Percentiles rank a stretch among this genome's conserved stretches.
Evolutionary conservation across 2,888 invertebrate species (phyloP).

Genomic region (Elysia crispata): DNA sequence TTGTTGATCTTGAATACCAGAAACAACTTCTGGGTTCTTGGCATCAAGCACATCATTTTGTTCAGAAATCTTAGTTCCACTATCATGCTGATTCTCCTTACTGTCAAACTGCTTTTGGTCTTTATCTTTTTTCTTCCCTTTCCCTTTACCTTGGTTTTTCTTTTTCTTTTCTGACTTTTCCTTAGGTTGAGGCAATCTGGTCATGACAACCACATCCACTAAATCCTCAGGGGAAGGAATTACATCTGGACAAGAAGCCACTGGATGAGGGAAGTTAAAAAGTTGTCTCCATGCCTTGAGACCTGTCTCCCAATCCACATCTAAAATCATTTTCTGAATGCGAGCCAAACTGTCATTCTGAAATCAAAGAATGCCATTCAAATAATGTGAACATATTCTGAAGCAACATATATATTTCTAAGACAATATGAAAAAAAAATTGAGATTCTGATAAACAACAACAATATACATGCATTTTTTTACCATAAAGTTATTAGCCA

Average conservation of each 20-base stretch:
- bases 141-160: conserved; percentile 36
- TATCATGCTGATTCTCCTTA: conserved; percentile 19
- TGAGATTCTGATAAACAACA: too few species aligned
- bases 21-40: background rate
- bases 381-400: too few species aligned
- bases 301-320: conserved; percentile 75
- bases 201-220: conserved; percentile 39
- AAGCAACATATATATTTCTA: too few species aligned
- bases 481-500: background rate
- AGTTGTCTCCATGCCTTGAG: conserved; percentile 74
- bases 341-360: conserved; percentile 71
- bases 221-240: conserved; percentile 49
- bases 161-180: conserved; percentile 42
- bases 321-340: conserved; percentile 66
- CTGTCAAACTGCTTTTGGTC: conserved; percentile 46
- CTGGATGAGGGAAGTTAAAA: conserved; percentile 63
- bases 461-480: background rate
- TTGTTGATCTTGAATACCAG: background rate
- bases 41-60: background rate
- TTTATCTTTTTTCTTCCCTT: conserved; percentile 51
- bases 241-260: conserved; percentile 59
- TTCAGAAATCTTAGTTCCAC: background rate
- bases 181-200: conserved; percentile 25
- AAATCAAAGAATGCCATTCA: conserved; percentile 28
- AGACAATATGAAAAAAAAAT: too few species aligned